Percentiles rank a stretch among this genome's conserved stretches.
These are phyloP conservation scores for Myotis lucifugus DNA, from an alignment of 2,113 vertebrate genomes.

Conservation along the genomic window DNA sequence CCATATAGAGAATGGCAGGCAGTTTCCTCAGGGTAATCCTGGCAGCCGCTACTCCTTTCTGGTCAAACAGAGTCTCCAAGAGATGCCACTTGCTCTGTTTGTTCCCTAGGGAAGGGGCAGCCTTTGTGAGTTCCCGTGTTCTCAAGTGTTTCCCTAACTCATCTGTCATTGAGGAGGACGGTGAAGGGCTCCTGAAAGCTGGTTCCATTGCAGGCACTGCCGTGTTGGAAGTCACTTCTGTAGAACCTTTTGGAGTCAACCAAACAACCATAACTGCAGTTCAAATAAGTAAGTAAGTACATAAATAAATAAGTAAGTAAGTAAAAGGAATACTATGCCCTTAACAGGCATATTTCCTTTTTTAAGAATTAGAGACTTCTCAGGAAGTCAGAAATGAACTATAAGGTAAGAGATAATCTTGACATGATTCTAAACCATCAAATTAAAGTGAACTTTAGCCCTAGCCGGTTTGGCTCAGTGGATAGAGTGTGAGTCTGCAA, in stretches of 20 bases:
- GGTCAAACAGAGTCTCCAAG: background rate
- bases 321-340: background rate
- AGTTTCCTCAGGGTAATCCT: background rate
- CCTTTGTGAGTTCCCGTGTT: conserved; percentile 77
- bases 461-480: no score
- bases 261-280: conserved; percentile 84
- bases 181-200: conserved; percentile 80
- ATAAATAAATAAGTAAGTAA: background rate
- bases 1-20: background rate
- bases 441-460: background rate
- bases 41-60: background rate
- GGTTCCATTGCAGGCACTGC: conserved; percentile 81
- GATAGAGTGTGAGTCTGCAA: no score
- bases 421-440: background rate
- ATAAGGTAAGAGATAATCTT: background rate
- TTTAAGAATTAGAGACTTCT: background rate
- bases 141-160: conserved; percentile 82
- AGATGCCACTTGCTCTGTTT: background rate
- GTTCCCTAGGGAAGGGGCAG: conserved; percentile 80
- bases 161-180: conserved; percentile 80
- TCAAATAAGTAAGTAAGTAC: background rate
- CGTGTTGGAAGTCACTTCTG: conserved; percentile 83
- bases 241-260: conserved; percentile 84
- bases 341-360: background rate
- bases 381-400: background rate